Evolutionary conservation across 2,888 invertebrate species (phyloP).

Genomic region (Amblyjoppa proteus): DNA sequence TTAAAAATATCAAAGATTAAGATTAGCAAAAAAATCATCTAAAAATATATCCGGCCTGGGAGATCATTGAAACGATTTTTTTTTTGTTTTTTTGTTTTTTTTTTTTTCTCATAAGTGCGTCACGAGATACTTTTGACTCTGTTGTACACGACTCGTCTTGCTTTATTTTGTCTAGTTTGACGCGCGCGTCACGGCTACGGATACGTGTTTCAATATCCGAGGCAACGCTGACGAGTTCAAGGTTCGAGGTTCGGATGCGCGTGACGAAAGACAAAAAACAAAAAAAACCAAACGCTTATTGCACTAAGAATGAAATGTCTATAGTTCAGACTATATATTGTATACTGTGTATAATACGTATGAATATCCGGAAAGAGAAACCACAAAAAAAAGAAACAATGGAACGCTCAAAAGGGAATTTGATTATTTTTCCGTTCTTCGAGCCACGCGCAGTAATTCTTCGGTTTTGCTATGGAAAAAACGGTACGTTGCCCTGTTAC

Average conservation of each 20-base stretch:
- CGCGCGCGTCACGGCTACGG: constrained; percentile 10
- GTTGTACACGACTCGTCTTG: neutral
- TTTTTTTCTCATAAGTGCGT: neutral
- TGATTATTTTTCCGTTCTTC: neutral
- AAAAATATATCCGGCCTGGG: neutral
- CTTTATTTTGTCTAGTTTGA: neutral
- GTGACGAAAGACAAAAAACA: neutral
- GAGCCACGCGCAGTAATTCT: neutral
- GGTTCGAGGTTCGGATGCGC: constrained; percentile 1
- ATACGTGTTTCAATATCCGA: neutral
- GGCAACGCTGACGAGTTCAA: constrained; percentile 11
- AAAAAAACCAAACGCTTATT: neutral
- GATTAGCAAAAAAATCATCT: neutral
- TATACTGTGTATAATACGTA: neutral
- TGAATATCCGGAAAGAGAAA: neutral
- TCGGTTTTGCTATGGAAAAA: constrained; percentile 10
- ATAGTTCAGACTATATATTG: neutral
- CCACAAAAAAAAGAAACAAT: neutral
- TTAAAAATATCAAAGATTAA: neutral
- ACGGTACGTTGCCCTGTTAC: neutral
- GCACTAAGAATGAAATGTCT: neutral
- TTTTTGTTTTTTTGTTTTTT: neutral
- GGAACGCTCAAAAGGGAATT: no score
- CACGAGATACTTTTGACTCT: neutral
- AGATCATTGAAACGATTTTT: neutral